phyloP scores from a whole-genome alignment of 2,797 vertebrate genomes.

The Myripristis jacobus region DNA sequence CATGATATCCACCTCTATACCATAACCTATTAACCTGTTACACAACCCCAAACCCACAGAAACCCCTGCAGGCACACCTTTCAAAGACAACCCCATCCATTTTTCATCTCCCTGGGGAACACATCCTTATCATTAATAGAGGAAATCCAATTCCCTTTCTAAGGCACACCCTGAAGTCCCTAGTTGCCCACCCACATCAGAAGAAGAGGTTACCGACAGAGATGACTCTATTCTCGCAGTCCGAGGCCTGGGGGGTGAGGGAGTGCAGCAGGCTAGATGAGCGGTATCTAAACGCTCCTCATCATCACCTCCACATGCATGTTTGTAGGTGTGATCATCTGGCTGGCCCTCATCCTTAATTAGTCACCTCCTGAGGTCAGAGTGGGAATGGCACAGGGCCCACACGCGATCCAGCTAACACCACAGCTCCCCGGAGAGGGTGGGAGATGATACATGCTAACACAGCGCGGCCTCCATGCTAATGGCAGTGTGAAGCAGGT shows the following conservation, averaged over 20 bases:
- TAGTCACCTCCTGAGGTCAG: conserved; percentile 60
- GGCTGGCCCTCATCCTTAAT: conserved; percentile 51
- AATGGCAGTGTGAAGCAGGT: conserved; percentile 63
- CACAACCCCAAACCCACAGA: conserved; percentile 5
- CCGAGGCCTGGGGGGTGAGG: conserved; percentile 45
- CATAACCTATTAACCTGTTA: conserved; percentile 61
- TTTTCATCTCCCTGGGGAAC: conserved; percentile 66
- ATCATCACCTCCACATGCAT: conserved; percentile 57
- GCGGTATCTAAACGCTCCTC: conserved; percentile 50
- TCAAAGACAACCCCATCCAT: conserved; percentile 64
- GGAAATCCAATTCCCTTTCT: conserved; percentile 64
- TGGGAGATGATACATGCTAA: conserved; percentile 62
- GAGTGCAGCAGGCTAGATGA: conserved; percentile 12
- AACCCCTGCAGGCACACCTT: conserved; percentile 45
- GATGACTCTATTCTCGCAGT: conserved; percentile 70
- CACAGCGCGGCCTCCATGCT: conserved; percentile 41
- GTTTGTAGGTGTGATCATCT: conserved; percentile 48
- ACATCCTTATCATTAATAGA: conserved; percentile 61
- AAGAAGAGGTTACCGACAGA: conserved; percentile 51
- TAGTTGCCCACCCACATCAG: conserved; percentile 64
- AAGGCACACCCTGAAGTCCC: conserved; percentile 54
- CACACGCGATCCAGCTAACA: conserved; percentile 34
- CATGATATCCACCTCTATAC: conserved; percentile 43
- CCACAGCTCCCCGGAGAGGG: conserved; percentile 47
- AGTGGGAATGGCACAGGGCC: conserved; percentile 44